Evolutionary conservation across 2,797 vertebrate species (phyloP).

Genomic region (Sitta carolinensis): DNA sequence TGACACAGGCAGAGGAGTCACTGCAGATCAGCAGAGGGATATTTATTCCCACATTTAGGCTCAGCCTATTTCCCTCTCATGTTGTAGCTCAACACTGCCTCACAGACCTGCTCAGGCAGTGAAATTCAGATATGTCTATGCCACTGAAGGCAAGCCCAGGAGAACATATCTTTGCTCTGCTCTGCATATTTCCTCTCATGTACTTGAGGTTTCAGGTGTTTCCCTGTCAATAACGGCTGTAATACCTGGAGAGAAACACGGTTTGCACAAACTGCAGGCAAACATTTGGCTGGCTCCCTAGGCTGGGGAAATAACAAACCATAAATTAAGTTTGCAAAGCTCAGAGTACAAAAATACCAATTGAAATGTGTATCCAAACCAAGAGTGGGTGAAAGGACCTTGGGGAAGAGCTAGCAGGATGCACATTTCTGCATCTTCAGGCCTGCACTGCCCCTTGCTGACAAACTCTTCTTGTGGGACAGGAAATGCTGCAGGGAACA

Average conservation of each 20-base stretch:
- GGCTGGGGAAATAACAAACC: conserved; percentile 8
- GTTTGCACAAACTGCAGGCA: background rate
- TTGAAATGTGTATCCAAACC: background rate
- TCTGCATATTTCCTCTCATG: background rate
- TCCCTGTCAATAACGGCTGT: background rate
- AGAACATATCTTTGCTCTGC: background rate
- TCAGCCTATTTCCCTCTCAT: background rate
- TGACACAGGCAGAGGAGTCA: background rate
- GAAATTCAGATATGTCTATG: background rate
- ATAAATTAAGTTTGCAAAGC: conserved; percentile 1
- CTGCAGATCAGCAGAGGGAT: background rate
- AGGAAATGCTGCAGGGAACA: background rate
- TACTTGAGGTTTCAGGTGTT: background rate
- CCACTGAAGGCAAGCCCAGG: background rate
- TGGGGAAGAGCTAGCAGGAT: background rate
- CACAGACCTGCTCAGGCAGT: background rate
- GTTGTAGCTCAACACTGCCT: background rate
- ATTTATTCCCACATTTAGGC: background rate
- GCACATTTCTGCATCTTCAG: background rate
- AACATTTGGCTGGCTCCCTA: background rate
- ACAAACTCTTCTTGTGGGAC: background rate
- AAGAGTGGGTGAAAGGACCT: background rate
- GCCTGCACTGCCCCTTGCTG: conserved; percentile 46
- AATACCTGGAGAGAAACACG: background rate
- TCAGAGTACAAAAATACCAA: background rate